These are phyloP conservation scores for Muscicapa striata DNA, from an alignment of 2,797 vertebrate species.

Conservation along the genomic window DNA sequence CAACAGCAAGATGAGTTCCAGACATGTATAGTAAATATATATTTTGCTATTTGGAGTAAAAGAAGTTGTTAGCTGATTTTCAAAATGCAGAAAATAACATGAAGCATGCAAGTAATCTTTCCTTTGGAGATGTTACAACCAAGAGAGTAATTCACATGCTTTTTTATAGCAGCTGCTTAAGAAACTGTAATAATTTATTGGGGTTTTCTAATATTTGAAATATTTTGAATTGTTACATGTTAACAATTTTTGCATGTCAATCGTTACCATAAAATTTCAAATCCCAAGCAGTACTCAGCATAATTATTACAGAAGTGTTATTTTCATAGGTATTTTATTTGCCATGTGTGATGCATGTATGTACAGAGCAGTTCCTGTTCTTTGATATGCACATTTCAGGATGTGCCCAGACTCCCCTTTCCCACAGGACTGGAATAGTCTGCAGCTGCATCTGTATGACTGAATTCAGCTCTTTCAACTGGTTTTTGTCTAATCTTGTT, in stretches of 20 bases:
- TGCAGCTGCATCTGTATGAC: background rate
- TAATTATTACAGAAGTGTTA: background rate
- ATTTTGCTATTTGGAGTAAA: background rate
- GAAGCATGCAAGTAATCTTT: background rate
- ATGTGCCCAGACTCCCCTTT: background rate
- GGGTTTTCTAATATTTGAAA: background rate
- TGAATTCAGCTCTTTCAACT: slow-evolving; percentile 51
- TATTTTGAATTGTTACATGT: background rate
- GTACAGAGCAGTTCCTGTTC: background rate
- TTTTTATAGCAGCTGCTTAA: background rate
- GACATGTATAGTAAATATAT: background rate
- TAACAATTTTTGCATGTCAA: background rate
- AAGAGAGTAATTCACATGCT: background rate
- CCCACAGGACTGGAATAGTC: background rate
- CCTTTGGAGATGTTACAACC: background rate
- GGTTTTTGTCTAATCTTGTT: slow-evolving; percentile 70
- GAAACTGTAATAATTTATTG: background rate
- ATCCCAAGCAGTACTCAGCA: background rate
- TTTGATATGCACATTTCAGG: background rate
- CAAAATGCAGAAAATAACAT: background rate
- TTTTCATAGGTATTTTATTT: background rate
- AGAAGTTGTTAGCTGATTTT: background rate
- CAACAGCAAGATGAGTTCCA: background rate
- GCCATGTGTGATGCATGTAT: fast-evolving
- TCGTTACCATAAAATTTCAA: background rate